Evolutionary conservation across 2,113 vertebrate genomes (phyloP).

Genomic region (Malaclemys terrapin): DNA sequence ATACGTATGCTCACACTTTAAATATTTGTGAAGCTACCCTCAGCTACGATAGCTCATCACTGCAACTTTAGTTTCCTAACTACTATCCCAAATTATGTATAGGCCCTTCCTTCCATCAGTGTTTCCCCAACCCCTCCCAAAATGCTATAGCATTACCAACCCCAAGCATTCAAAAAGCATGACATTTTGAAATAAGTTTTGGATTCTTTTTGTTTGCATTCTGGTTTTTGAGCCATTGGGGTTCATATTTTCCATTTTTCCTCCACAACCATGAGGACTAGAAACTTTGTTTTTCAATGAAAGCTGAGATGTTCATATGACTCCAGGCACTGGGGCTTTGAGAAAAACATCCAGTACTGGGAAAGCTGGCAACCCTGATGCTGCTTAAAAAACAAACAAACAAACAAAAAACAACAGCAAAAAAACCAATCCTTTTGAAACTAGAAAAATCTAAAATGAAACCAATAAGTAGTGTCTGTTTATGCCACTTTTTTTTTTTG

Average conservation of each 20-base stretch:
- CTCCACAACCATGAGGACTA: not conserved
- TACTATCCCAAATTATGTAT: not conserved
- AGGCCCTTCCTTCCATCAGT: too few species aligned
- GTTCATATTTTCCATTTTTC: not conserved
- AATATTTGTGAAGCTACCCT: not conserved
- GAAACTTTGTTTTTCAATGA: not conserved
- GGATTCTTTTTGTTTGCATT: not conserved
- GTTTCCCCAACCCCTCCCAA: not conserved
- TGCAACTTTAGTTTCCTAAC: not conserved
- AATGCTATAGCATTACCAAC: not conserved
- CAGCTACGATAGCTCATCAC: not conserved
- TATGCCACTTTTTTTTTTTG: not conserved
- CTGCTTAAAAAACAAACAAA: not conserved
- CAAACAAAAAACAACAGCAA: too few species aligned
- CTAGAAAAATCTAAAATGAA: not conserved
- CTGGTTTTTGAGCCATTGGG: not conserved
- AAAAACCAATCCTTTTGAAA: not conserved
- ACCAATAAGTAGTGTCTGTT: not conserved
- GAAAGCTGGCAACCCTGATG: not conserved
- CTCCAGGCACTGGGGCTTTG: not conserved
- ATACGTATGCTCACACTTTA: not conserved
- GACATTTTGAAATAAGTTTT: not conserved
- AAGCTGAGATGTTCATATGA: not conserved
- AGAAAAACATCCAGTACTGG: not conserved
- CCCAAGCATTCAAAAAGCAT: not conserved